Base-by-base conservation (phyloP, 2,113 vertebrate genomes). In the Falcunculus frontatus region DNA sequence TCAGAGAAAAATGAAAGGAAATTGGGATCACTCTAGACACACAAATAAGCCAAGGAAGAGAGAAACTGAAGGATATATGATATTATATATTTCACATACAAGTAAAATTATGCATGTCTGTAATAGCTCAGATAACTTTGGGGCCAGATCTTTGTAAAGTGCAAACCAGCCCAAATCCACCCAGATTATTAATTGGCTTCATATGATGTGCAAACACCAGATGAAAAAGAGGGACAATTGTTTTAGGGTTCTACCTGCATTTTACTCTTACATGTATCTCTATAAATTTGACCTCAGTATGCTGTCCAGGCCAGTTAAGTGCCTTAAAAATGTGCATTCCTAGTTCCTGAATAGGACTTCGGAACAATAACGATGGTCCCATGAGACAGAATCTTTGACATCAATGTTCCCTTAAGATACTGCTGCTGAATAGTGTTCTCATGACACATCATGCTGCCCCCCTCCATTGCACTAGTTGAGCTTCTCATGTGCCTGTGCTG, bases 401-500 rank as follows among this genome's bases (percentile, higher is more conserved):
- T 46, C 26, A 65, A 53, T 4, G 8, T 22, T 17, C 9, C 41
- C 33, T 77, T 8, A 53, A 65, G 56, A 35, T 56, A 50, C 0
- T 42, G 41, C 32, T 82, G 35, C 47, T 35, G 37, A 74, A 35
- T 1, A 9, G 16, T 23, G n/a, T 32, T 80, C 44, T 64, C 29
- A 11, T 2, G 14, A n/a, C 56, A 56, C 2, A 5, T 29, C 16
- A 20, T 1, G n/a, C 50, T 44, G 44, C 16, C 15, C 10, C 5
- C 14, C 16, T 78, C 46, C 56, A 16, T 1, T 13, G 49, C 13
- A 27, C 18, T 5, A 16, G 20, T 3, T 33, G 47, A 79, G 15
- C 27, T 64, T 57, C 26, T 53, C 63, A 6, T 0, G 6, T 19
- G 62, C 11, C 22, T 0, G 0, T 4, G 32, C 35, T 37, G n/a